Evolutionary conservation across 2,113 vertebrate genomes (phyloP).

Genomic region (Drymodes brunneopygia): DNA sequence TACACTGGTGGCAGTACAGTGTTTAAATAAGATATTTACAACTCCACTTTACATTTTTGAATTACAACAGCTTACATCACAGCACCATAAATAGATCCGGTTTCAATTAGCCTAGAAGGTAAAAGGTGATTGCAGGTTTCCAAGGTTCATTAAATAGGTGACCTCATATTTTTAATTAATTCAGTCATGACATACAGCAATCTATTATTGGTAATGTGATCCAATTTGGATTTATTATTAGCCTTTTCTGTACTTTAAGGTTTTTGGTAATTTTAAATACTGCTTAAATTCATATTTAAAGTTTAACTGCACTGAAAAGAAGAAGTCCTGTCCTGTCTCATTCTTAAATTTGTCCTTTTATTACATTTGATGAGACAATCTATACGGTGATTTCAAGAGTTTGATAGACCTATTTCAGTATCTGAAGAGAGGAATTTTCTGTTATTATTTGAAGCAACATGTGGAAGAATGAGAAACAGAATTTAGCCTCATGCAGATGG

Average conservation of each 20-base stretch:
- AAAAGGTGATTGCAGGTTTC: constrained; percentile 30
- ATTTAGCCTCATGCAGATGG: not conserved
- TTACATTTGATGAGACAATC: not conserved
- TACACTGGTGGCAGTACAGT: not conserved
- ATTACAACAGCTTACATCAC: constrained; percentile 21
- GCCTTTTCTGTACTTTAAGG: not conserved
- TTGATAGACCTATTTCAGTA: not conserved
- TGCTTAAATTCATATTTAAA: not conserved
- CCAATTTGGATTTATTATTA: not conserved
- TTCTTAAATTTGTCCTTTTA: not conserved
- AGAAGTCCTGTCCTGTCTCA: not conserved
- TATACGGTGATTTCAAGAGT: not conserved
- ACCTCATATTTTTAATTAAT: constrained; percentile 47
- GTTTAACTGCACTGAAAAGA: not conserved
- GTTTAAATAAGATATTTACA: constrained; percentile 57
- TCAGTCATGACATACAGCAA: not conserved
- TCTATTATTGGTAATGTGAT: not conserved
- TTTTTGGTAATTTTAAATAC: not conserved
- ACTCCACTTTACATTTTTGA: constrained; percentile 36
- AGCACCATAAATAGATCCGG: constrained; percentile 27
- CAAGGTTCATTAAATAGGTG: constrained; percentile 27
- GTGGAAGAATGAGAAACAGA: not conserved
- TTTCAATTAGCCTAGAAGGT: constrained; percentile 50
- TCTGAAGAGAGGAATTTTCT: not conserved
- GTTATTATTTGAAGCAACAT: not conserved